Evolutionary conservation across 2,888 invertebrate genomes (phyloP).

Genomic region (Operophtera brumata): DNA sequence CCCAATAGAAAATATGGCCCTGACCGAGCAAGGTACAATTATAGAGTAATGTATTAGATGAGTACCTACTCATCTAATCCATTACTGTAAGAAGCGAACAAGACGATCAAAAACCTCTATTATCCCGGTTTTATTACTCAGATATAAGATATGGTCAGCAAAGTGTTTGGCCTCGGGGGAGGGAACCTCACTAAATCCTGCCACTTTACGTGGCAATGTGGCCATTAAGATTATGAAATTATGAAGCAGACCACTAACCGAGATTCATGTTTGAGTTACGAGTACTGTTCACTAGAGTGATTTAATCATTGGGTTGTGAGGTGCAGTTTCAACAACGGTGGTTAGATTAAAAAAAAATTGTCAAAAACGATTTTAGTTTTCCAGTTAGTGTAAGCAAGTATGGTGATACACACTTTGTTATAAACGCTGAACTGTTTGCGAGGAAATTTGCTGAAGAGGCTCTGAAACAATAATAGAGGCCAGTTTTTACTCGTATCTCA

Average conservation of each 20-base stretch:
- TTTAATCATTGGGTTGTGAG: slow-evolving; percentile 46
- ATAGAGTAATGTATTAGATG: too few relatives aligned
- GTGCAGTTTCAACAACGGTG: slow-evolving; percentile 27
- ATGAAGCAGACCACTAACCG: slow-evolving; percentile 64
- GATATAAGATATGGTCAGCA: slow-evolving; percentile 68
- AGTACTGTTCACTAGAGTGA: slow-evolving; percentile 49
- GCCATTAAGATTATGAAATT: slow-evolving; percentile 76
- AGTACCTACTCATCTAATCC: slow-evolving; percentile 22
- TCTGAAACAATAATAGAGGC: too few relatives aligned
- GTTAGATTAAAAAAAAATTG: slow-evolving; percentile 9
- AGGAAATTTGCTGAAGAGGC: too few relatives aligned
- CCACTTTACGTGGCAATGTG: slow-evolving; percentile 66
- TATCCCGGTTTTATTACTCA: slow-evolving; percentile 54
- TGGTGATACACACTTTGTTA: too few relatives aligned
- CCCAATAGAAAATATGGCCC: slow-evolving; percentile 19
- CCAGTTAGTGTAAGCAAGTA: background rate
- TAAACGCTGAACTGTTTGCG: too few relatives aligned
- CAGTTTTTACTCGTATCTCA: too few relatives aligned
- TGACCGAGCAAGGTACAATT: slow-evolving; percentile 20
- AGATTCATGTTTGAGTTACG: slow-evolving; percentile 63
- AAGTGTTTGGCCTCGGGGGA: slow-evolving; percentile 60
- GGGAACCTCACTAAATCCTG: slow-evolving; percentile 63
- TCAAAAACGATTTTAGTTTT: background rate
- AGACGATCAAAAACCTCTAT: slow-evolving; percentile 51
- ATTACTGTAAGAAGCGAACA: slow-evolving; percentile 39